A percentile compares a stretch with the other conserved stretches of the same genome.
These are phyloP conservation scores for Brachirus orientalis DNA, from an alignment of 2,113 vertebrate species.

Conservation along the genomic window DNA sequence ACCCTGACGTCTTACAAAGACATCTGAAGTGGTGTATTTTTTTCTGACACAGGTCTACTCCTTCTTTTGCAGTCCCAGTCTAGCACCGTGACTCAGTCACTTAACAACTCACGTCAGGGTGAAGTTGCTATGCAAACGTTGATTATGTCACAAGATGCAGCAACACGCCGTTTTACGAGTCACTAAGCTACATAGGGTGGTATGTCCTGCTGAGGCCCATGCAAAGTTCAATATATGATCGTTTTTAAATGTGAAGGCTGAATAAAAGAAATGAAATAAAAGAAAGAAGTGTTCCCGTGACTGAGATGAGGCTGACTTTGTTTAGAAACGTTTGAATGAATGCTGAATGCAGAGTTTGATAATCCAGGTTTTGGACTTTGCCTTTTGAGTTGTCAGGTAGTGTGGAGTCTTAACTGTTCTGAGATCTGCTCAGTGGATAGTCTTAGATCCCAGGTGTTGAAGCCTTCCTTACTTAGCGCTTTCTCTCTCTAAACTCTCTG, in stretches of 20 bases:
- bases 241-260: background rate
- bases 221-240: constrained; percentile 27
- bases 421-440: background rate
- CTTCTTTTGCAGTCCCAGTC: too few relatives aligned
- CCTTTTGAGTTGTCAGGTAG: constrained; percentile 41
- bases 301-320: background rate
- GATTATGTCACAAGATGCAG: constrained; percentile 25
- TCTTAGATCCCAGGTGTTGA: background rate
- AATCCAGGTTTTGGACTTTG: constrained; percentile 56
- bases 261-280: background rate
- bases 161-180: constrained; percentile 36
- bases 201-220: background rate
- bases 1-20: too few relatives aligned
- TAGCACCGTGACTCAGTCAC: background rate
- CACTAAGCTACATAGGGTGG: constrained; percentile 1
- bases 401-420: constrained; percentile 18
- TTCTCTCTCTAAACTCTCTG: background rate
- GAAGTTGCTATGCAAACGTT: constrained; percentile 10
- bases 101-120: constrained; percentile 19
- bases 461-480: too few relatives aligned
- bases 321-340: background rate
- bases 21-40: background rate
- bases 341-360: constrained; percentile 10
- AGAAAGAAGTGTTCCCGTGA: background rate
- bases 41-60: background rate